A percentile compares a stretch with the other conserved stretches of the same genome.
Conservation (phyloP, 2,113 vertebrate genomes). For the Telmatochromis bifrenatus region DNA sequence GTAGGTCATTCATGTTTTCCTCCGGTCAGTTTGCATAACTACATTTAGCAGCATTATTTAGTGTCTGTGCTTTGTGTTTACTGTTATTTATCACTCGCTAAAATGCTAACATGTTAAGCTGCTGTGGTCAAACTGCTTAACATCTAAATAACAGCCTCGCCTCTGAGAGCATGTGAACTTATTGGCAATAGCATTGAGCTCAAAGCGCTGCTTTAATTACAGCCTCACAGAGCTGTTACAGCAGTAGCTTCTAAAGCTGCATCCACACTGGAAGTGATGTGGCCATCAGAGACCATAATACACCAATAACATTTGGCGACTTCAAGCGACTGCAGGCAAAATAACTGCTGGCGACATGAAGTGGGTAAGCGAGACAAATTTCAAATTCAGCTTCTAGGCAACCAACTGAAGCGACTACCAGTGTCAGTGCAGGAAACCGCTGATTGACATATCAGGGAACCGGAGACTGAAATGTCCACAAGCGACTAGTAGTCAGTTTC, state of each 20-base stretch:
- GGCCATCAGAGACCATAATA: background rate
- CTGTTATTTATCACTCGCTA: background rate
- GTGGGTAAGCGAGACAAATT: background rate
- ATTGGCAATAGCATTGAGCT: background rate
- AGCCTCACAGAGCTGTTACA: background rate
- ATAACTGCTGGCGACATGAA: background rate
- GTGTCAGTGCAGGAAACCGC: background rate
- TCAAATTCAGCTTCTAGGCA: background rate
- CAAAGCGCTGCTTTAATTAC: background rate
- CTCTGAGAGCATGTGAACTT: background rate
- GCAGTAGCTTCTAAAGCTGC: background rate
- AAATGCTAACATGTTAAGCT: background rate
- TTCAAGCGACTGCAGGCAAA: background rate
- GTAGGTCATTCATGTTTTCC: background rate
- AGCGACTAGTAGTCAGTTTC: background rate
- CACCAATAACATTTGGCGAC: background rate
- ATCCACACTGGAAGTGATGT: background rate
- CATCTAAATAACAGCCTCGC: background rate
- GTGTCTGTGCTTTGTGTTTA: background rate
- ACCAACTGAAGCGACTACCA: background rate
- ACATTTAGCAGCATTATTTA: background rate
- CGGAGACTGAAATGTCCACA: background rate
- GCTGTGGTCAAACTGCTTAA: background rate
- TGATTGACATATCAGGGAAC: background rate
- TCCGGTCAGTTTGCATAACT: background rate